Evolutionary conservation across 2,888 invertebrate genomes (phyloP).

Genomic region (Halocaridina rubra): DNA sequence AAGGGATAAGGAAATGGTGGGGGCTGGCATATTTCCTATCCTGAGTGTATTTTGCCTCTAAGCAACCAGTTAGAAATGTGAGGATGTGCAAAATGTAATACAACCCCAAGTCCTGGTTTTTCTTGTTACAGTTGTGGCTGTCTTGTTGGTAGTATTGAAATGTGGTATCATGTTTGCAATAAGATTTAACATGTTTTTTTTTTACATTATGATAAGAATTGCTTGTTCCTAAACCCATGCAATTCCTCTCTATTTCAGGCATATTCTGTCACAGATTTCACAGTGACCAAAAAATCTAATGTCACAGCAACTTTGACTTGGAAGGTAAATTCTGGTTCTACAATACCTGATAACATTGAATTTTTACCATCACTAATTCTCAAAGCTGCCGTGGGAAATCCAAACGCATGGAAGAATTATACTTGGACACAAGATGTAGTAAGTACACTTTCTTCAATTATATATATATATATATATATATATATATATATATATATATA

Average conservation of each 20-base stretch:
- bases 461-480: too few relatives aligned
- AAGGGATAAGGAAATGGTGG: too few relatives aligned
- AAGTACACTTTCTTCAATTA: not conserved
- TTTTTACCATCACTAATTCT: constrained; percentile 17
- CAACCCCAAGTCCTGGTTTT: too few relatives aligned
- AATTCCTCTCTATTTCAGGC: not conserved
- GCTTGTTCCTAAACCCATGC: not conserved
- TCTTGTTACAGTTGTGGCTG: too few relatives aligned
- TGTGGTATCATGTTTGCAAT: too few relatives aligned
- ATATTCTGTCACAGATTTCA: constrained; percentile 12
- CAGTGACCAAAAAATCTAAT: not conserved
- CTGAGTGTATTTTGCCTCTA: too few relatives aligned
- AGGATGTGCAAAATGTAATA: too few relatives aligned
- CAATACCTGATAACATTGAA: not conserved
- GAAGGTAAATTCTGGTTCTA: not conserved
- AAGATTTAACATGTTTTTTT: too few relatives aligned
- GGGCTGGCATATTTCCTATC: too few relatives aligned
- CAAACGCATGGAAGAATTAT: constrained; percentile 32
- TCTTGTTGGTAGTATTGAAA: too few relatives aligned
- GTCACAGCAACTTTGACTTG: constrained; percentile 11
- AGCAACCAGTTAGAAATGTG: too few relatives aligned
- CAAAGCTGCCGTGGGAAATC: constrained; percentile 5
- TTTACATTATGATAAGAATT: not conserved
- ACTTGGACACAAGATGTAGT: constrained; percentile 36
- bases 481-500: too few relatives aligned